A percentile compares a stretch with the other conserved stretches of the same genome.
Conservation (phyloP, 2,888 invertebrate species). For the Halictus ligatus region DNA sequence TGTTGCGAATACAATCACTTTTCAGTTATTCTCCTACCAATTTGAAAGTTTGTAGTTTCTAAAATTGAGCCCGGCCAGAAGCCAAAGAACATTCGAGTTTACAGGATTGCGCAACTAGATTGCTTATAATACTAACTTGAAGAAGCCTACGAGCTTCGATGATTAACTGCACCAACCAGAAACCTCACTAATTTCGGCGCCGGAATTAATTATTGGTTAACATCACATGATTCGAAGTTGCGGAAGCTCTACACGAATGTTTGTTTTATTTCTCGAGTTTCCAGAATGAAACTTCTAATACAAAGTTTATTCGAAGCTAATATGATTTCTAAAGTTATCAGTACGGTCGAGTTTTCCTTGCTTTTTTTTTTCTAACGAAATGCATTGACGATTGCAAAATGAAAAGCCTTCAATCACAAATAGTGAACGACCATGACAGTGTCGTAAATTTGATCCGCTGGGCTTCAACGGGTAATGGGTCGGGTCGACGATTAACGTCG, state of each 20-base stretch:
- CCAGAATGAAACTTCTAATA: not conserved
- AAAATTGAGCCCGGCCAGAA: not conserved
- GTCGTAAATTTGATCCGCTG: constrained; percentile 2
- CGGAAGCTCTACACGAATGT: not conserved
- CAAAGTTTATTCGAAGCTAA: not conserved
- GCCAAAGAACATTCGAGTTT: not conserved
- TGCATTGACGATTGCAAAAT: not conserved
- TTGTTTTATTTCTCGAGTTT: not conserved
- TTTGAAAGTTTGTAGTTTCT: not conserved
- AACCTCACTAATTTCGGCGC: not conserved
- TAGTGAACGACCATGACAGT: not conserved
- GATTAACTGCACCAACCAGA: not conserved
- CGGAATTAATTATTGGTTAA: not conserved
- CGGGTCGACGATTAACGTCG: constrained; percentile 34
- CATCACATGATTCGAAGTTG: not conserved
- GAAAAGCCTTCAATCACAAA: constrained; percentile 12
- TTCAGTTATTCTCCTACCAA: not conserved
- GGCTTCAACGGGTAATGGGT: constrained; percentile 10
- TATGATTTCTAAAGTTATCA: not conserved
- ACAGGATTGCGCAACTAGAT: not conserved
- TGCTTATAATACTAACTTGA: not conserved
- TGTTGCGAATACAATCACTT: not conserved
- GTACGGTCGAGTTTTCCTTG: not conserved
- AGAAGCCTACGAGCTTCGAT: not conserved
- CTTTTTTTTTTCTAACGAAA: not conserved